phyloP scores from a whole-genome alignment of 1,140 invertebrate genomes.

The Lepidotrigona ventralis region DNA sequence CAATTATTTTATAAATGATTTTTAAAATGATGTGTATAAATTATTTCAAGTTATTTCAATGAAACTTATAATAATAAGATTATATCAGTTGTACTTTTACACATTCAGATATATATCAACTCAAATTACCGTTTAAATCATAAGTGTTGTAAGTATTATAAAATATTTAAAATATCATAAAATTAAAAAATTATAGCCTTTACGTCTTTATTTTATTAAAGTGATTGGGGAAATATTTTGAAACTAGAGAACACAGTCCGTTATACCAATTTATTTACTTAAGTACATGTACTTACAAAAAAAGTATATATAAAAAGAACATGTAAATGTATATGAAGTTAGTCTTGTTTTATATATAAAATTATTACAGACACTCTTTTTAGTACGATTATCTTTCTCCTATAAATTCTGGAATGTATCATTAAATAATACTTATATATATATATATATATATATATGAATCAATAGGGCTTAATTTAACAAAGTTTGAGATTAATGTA shows the following conservation, averaged over 20 bases:
- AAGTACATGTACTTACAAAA: conserved; percentile 56
- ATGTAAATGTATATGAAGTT: conserved; percentile 37
- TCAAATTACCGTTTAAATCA: conserved; percentile 4
- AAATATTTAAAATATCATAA: conserved; percentile 23
- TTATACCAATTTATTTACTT: conserved; percentile 53
- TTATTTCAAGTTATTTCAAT: background rate
- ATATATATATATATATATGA: background rate
- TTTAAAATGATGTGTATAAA: conserved; percentile 4
- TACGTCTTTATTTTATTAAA: conserved; percentile 30
- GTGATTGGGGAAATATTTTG: conserved; percentile 44
- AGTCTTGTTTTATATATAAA: conserved; percentile 27
- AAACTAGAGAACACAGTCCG: conserved; percentile 14
- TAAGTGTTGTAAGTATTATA: conserved; percentile 11
- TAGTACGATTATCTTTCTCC: conserved; percentile 12
- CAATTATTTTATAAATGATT: conserved; percentile 11
- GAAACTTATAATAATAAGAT: background rate
- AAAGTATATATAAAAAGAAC: conserved; percentile 24
- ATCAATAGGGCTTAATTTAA: background rate
- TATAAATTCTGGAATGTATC: background rate
- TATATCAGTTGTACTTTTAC: conserved; percentile 8
- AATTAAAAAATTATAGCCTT: conserved; percentile 18
- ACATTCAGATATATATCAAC: conserved; percentile 48
- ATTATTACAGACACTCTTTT: background rate
- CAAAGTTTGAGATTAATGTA: conserved; percentile 3
- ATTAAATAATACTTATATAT: background rate